Conservation (phyloP, 2,797 vertebrate species). For the Lithobates sylvaticus region DNA sequence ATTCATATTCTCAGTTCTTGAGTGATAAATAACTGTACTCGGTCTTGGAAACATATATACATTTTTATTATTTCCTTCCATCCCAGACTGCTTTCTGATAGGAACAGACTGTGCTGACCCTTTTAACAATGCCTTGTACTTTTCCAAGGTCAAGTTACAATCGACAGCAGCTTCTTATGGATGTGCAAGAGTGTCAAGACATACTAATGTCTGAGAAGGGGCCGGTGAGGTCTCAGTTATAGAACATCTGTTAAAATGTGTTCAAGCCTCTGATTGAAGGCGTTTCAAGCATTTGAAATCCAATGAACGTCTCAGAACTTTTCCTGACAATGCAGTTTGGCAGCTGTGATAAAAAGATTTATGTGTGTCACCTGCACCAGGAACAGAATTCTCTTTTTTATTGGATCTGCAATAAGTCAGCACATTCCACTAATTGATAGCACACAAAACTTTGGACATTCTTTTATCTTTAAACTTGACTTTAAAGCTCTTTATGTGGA, state of each 20-base stretch:
- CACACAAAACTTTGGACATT: slow-evolving; percentile 16
- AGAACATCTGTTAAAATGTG: slow-evolving; percentile 57
- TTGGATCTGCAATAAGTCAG: slow-evolving; percentile 45
- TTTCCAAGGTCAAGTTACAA: slow-evolving; percentile 16
- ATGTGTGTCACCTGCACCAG: slow-evolving; percentile 55
- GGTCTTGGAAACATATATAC: background rate
- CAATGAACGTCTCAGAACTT: slow-evolving; percentile 53
- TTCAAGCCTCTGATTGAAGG: slow-evolving; percentile 44
- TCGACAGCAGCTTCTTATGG: slow-evolving; percentile 16
- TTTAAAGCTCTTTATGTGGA: background rate
- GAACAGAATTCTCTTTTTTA: slow-evolving; percentile 32
- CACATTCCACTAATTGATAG: slow-evolving; percentile 45
- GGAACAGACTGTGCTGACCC: slow-evolving; percentile 11
- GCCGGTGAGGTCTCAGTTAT: slow-evolving; percentile 15
- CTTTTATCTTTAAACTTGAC: background rate
- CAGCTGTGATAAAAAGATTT: slow-evolving; percentile 60
- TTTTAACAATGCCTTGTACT: background rate
- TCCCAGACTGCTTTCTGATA: slow-evolving; percentile 2
- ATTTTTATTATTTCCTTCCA: background rate
- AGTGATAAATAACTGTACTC: background rate
- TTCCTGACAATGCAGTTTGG: slow-evolving; percentile 54
- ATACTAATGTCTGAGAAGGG: slow-evolving; percentile 30
- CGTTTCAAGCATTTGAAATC: slow-evolving; percentile 53
- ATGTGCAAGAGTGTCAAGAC: slow-evolving; percentile 37
- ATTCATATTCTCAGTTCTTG: background rate